Evolutionary conservation across 2,797 vertebrate genomes (phyloP), one percentile per base, ranked within the genome.

Genomic region (Dryobates pubescens): DNA sequence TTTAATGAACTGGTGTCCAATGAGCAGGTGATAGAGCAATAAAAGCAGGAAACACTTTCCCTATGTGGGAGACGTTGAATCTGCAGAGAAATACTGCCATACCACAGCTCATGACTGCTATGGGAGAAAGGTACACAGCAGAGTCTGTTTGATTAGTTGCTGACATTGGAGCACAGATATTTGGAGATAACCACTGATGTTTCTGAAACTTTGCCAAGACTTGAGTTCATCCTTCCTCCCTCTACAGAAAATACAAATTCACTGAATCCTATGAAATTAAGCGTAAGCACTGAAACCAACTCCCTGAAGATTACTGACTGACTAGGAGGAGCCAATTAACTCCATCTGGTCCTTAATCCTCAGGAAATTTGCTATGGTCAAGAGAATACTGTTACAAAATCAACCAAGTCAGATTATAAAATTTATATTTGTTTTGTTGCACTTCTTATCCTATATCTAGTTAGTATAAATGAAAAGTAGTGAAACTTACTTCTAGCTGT

Each of bases 1-100:
- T 96, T 93, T 86, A 96, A 96, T 80, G 82, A 91, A 45, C 26
- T 68, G 26, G 22, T n/a, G 71, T 92, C 85, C 75, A 90, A 29
- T 3, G 20, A 84, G 64, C 51, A 38, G 13, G 57, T 53, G 61
- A 87, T 27, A 53, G 82, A 86, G 86, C 58, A 65, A 24, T 24
- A 45, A 10, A 49, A 87, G 57, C 30, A 89, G 47, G 19, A 83
- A 61, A 10, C 32, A 29, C 49, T 32, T 45, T 32, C 24, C n/a
- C n/a, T n/a, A 1, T 5, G 2, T 12, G 56, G 77, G 69, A 67
- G 4, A 53, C 1, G 3, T 30, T 63, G 17, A 38, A 75, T 34
- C 32, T 59, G 34, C 61, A 75, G 38, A 75, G 41, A 91, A 86
- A 81, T 16, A 59, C 30, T 88, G 41, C 10, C 13, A 45, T 10